A percentile compares a stretch with the other conserved stretches of the same genome.
phyloP scores from a whole-genome alignment of 2,888 invertebrate species.

The Kuschelorhynchus macadamiae region DNA sequence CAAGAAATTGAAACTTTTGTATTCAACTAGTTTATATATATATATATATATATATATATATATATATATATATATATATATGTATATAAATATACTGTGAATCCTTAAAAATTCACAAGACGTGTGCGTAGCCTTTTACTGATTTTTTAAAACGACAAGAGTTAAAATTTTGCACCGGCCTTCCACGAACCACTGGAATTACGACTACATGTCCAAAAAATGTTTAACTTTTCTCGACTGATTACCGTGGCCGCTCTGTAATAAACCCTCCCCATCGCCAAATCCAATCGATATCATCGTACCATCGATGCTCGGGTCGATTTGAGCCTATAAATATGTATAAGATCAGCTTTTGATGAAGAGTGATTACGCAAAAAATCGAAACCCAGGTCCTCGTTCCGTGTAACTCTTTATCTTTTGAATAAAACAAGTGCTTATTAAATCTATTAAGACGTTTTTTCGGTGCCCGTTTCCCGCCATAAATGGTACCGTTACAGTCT shows the following conservation, averaged over 20 bases:
- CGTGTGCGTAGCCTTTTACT: no score
- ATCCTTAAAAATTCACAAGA: no score
- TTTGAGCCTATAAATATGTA: conserved; percentile 32
- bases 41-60: no score
- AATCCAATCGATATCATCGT: conserved; percentile 15
- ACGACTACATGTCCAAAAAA: no score
- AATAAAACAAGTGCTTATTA: conserved; percentile 31
- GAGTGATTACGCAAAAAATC: conserved; percentile 27
- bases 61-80: no score
- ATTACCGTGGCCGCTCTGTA: conserved; percentile 1
- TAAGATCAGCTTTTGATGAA: conserved; percentile 23
- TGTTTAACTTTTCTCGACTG: conserved; percentile 2
- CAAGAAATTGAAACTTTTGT: no score
- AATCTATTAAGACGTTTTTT: conserved; percentile 34
- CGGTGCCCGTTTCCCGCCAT: conserved; percentile 18
- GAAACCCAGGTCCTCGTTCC: conserved; percentile 17
- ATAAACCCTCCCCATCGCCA: conserved; percentile 20
- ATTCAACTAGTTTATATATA: no score
- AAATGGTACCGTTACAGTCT: conserved; percentile 37
- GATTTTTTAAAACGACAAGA: no score
- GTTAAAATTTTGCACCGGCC: no score
- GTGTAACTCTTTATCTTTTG: conserved; percentile 12
- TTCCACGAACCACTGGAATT: no score
- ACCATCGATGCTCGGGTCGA: conserved; percentile 6
- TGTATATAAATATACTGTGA: no score